Conservation (phyloP, 2,113 vertebrate genomes). For the Centropus bengalensis region DNA sequence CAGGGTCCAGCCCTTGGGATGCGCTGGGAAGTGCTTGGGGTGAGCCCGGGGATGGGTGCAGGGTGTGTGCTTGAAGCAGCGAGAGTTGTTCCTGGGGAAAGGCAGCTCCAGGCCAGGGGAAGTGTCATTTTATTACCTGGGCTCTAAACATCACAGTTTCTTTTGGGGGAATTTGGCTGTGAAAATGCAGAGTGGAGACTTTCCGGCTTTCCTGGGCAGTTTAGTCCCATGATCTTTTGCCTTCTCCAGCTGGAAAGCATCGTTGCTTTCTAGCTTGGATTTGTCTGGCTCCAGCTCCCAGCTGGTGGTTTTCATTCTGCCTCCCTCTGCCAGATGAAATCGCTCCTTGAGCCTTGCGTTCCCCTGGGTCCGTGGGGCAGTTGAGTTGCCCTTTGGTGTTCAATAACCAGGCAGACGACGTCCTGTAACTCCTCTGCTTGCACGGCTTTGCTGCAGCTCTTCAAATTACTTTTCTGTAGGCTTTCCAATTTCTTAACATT, state of each 20-base stretch:
- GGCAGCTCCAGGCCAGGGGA: not conserved
- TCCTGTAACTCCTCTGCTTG: not conserved
- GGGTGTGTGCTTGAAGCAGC: not conserved
- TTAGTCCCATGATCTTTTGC: not conserved
- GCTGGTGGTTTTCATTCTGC: not conserved
- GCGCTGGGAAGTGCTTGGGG: not conserved
- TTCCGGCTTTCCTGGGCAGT: not conserved
- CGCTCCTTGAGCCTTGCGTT: not conserved
- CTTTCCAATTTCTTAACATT: not conserved
- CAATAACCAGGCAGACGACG: not conserved
- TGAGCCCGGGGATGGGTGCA: not conserved
- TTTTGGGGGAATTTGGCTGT: not conserved
- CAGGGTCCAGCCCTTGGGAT: not conserved
- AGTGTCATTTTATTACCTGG: not conserved
- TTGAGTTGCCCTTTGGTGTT: rapidly evolving
- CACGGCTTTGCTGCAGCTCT: not conserved
- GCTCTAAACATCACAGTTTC: not conserved
- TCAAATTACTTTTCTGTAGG: not conserved
- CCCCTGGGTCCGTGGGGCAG: not conserved
- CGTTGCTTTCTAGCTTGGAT: not conserved
- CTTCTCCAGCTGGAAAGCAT: not conserved
- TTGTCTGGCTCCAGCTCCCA: not conserved
- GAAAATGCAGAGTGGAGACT: not conserved
- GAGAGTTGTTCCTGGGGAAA: not conserved
- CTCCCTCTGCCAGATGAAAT: not conserved